Conservation (phyloP, 1,140 invertebrate genomes). For the Drosophila cardini region DNA sequence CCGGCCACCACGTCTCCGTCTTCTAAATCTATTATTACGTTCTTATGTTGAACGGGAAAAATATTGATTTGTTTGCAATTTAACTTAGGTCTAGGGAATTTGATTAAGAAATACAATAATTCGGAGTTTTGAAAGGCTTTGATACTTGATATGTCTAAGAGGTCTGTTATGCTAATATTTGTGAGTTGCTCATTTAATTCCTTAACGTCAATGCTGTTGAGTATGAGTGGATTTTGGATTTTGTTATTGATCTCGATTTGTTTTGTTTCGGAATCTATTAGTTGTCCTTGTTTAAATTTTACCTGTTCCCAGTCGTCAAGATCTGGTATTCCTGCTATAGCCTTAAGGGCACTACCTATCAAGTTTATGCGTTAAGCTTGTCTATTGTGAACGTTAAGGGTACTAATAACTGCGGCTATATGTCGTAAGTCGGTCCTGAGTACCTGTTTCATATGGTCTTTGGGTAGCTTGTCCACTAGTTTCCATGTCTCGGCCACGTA, state of each 20-base stretch:
- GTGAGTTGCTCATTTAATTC: conserved; percentile 28
- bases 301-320: conserved; percentile 32
- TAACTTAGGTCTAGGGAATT: conserved; percentile 3
- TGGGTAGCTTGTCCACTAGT: conserved; percentile 6
- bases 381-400: conserved; percentile 5
- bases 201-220: conserved; percentile 16
- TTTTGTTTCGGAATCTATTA: conserved; percentile 29
- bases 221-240: conserved; percentile 22
- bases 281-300: conserved; percentile 25
- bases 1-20: too few relatives aligned
- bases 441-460: conserved; percentile 13
- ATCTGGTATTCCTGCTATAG: conserved; percentile 13
- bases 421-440: conserved; percentile 2
- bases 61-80: conserved; percentile 21
- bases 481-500: conserved; percentile 19
- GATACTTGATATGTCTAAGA: not conserved
- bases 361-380: conserved; percentile 17
- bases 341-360: conserved; percentile 19
- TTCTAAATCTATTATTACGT: too few relatives aligned
- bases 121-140: conserved; percentile 12
- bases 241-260: conserved; percentile 22
- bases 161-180: conserved; percentile 27
- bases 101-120: conserved; percentile 17
- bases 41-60: conserved; percentile 29
- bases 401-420: conserved; percentile 5